Base-by-base conservation (phyloP, 1,140 invertebrate genomes). In the Meloidogyne floridensis region DNA sequence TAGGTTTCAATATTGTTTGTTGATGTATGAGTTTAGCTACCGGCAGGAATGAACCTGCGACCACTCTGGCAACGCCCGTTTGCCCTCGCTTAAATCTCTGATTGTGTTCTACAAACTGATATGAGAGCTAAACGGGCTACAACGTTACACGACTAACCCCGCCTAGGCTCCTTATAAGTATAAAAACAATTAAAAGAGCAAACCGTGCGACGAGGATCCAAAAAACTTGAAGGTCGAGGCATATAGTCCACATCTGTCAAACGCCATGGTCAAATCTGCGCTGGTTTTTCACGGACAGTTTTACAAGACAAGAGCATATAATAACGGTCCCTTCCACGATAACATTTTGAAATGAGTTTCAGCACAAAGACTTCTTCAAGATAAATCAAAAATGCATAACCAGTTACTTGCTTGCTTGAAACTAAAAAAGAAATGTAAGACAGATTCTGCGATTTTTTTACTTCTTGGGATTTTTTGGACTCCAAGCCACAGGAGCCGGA, bases 181-280 rank as follows among this genome's bases (percentile, higher is more conserved):
- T 20, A 20, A 20, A 20, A 20, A 20, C 20, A 20, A 59, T 6
- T 59, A 54, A 0, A 43, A 53, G 20, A 6, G 18, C 10, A 8
- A 51, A 78, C 77, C 0, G 97, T 99, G 92, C 98, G 98, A 77
- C 98, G 92, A 15, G 96, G 97, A 92, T 99, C 97, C 15, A 99
- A 91, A 8, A 96, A 95, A 93, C 98, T 96, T 81, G 94, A 96
- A 2, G 95, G 96, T 92, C 98, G 96, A 85, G 98, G 92, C 18
- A 99, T 96, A 92, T 97, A 99, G 91, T 99, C 97, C 2, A 96
- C 96, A 92, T 99, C 97, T 83, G 95, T 95, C 76, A 99, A 92
- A 87, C 95, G 93, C 98, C 98, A 99, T 42, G 98, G 98, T 87
- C 98, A 93, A 86, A 99, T 98, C 92, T 99, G 97, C 78, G 99